phyloP scores from a whole-genome alignment of 1,140 invertebrate genomes.

The Bombus ignitus region DNA sequence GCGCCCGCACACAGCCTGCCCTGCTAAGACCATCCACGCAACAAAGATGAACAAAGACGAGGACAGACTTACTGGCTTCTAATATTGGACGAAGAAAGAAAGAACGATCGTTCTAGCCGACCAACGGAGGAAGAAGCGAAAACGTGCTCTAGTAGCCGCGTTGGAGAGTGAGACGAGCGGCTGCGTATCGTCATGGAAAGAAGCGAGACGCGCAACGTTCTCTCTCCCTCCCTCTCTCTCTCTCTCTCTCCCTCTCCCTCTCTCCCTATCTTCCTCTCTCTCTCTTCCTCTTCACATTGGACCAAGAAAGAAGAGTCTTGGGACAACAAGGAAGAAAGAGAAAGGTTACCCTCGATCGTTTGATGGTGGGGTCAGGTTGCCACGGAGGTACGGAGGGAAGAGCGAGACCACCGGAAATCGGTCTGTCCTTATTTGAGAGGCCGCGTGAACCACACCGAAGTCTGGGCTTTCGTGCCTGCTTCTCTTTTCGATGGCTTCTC shows the following conservation, averaged over 20 bases:
- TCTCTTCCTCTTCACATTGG: neutral
- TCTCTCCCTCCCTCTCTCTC: neutral
- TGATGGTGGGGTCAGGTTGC: conserved; percentile 51
- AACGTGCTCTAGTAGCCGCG: conserved; percentile 47
- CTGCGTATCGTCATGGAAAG: neutral
- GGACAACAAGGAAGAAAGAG: conserved; percentile 15
- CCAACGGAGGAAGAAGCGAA: conserved; percentile 14
- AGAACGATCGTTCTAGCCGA: conserved; percentile 10
- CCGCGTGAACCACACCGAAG: conserved; percentile 70
- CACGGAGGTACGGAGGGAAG: conserved; percentile 38
- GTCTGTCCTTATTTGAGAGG: conserved; percentile 74
- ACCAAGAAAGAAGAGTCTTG: conserved; percentile 30
- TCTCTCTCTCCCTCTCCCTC: neutral
- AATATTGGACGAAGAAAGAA: neutral
- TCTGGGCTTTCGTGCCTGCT: conserved; percentile 51
- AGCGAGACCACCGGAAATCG: conserved; percentile 74
- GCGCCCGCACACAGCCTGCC: conserved; percentile 46
- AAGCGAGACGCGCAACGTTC: neutral
- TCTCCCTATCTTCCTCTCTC: too few species aligned
- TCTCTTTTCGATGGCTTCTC: conserved; percentile 51
- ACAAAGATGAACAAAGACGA: neutral
- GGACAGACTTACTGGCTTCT: neutral
- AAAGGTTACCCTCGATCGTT: conserved; percentile 41
- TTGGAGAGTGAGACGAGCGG: conserved; percentile 48
- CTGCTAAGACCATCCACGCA: conserved; percentile 11